Evolutionary conservation across 2,113 vertebrate genomes (phyloP), one percentile per base, ranked within the genome.

Genomic region (Rhynchomys soricoides): DNA sequence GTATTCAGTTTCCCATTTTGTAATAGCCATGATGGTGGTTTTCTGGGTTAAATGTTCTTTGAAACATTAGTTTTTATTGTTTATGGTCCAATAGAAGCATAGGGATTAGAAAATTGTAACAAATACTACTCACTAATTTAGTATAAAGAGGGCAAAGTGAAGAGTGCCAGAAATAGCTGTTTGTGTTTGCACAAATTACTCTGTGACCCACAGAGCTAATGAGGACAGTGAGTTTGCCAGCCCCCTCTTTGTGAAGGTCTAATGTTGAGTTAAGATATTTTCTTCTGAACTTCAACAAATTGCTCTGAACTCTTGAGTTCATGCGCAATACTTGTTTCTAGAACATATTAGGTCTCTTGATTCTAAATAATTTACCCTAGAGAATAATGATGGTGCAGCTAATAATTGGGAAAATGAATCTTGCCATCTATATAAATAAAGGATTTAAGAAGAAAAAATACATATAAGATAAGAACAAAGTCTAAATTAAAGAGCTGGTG

Each of bases 261-360:
- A 10, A 43, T 89, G 57, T 78, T 48, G n/a, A 37, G 45, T 13
- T 78, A 37, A 94, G 71, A 78, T 91, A 40, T 55, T 87, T 95
- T 86, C 52, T 93, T 93, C 31, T 89, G 66, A 89, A 96, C 83
- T 83, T 95, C 77, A 78, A 96, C 71, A 95, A 83, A 95, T 91
- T 93, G 75, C 59, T 78, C 75, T 93, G 78, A 94, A 90, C n/a
- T 89, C 85, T 37, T 86, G 68, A 94, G 50, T 90, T 97, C 92
- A 88, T 26, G 50, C 70, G 73, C 55, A 55, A 16, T 89, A 37
- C 34, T 95, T 87, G 82, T 82, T 93, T 97, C 78, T n/a, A 93
- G 57, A 95, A 55, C 59, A 73, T 17, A 86, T 73, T 89, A 92
- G 88, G 37, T 94, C 50, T 86, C 19, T 78, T 4, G 31, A 15